phyloP scores from a whole-genome alignment of 2,888 invertebrate species.

The Mycalesis mineus region DNA sequence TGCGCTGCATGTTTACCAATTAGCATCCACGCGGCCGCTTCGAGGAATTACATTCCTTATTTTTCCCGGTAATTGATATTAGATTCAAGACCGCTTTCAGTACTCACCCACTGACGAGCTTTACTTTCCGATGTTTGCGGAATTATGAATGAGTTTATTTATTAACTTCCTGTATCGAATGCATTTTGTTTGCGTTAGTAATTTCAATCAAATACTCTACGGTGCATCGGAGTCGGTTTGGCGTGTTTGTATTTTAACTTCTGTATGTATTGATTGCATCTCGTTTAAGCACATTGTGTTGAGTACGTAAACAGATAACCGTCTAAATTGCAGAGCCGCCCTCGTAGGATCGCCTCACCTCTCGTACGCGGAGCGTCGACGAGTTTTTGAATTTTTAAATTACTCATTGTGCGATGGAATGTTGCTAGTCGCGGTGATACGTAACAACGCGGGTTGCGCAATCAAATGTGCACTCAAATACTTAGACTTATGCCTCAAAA shows the following conservation, averaged over 20 bases:
- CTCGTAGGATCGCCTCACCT: slow-evolving; percentile 67
- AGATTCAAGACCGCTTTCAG: slow-evolving; percentile 47
- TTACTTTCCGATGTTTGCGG: slow-evolving; percentile 28
- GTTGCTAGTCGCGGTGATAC: slow-evolving; percentile 54
- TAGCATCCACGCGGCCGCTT: slow-evolving; percentile 43
- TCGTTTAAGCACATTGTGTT: slow-evolving; percentile 34
- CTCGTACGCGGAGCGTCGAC: slow-evolving; percentile 66
- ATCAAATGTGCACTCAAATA: slow-evolving; percentile 61
- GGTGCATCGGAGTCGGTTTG: not conserved
- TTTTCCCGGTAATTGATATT: slow-evolving; percentile 50
- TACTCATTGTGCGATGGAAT: slow-evolving; percentile 79
- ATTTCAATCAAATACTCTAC: slow-evolving; percentile 38
- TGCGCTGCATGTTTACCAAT: slow-evolving; percentile 66
- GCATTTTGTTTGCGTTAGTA: slow-evolving; percentile 42
- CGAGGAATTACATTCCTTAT: slow-evolving; percentile 39
- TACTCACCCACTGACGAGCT: slow-evolving; percentile 30
- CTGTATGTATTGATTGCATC: slow-evolving; percentile 22
- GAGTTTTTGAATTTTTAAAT: slow-evolving; percentile 80
- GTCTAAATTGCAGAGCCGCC: slow-evolving; percentile 70
- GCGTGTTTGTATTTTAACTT: slow-evolving; percentile 35
- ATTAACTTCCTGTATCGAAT: slow-evolving; percentile 34
- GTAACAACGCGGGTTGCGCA: slow-evolving; percentile 42
- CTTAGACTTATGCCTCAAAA: slow-evolving; percentile 55
- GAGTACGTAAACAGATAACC: slow-evolving; percentile 60
- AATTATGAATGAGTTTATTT: slow-evolving; percentile 30